These are phyloP conservation scores for Ephydatia muelleri DNA, from an alignment of 37 sponge, comb jelly and placozoan species.

Conservation along the genomic window DNA sequence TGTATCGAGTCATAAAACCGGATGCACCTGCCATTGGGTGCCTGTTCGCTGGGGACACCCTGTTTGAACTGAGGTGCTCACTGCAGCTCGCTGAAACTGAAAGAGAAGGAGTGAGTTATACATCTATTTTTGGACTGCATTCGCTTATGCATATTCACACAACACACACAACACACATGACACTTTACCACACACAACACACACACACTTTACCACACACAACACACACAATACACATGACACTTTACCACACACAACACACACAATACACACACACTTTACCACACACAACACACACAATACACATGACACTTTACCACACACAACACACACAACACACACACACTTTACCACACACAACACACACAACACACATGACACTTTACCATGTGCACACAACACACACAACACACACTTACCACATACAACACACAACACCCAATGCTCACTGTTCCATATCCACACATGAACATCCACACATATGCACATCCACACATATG, in stretches of 20 bases:
- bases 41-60: conserved; percentile 90
- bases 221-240: too few species aligned
- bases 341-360: too few species aligned
- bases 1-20: conserved; percentile 63
- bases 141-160: not conserved
- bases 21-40: conserved; percentile 86
- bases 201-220: not conserved
- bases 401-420: too few species aligned
- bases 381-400: too few species aligned
- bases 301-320: not conserved
- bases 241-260: not conserved
- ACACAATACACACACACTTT: too few species aligned
- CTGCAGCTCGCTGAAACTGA: conserved; percentile 89
- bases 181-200: not conserved
- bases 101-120: conserved; percentile 59
- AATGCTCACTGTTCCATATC: not conserved
- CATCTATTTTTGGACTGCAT: not conserved
- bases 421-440: too few species aligned
- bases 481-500: too few species aligned
- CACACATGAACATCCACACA: too few species aligned
- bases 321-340: not conserved
- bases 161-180: not conserved
- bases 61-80: conserved; percentile 88
- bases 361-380: not conserved
- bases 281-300: too few species aligned